Conservation (phyloP, 1,140 invertebrate genomes). For the Calliopsis andreniformis region DNA sequence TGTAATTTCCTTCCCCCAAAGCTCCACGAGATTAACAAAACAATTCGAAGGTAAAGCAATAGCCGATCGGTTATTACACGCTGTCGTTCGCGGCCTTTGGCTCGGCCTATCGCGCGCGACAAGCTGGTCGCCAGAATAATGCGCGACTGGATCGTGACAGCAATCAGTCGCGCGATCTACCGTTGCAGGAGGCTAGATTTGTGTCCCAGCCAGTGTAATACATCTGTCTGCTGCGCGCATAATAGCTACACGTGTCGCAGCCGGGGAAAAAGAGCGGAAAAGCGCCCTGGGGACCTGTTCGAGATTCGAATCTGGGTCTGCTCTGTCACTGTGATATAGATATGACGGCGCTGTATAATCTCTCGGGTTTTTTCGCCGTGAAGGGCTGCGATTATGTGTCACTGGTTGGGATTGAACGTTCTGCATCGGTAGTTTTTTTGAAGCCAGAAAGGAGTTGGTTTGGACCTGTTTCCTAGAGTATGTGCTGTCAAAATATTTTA, state of each 20-base stretch:
- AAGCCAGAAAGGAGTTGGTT: too few species aligned
- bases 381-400: neutral
- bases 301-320: slow-evolving; percentile 45
- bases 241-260: slow-evolving; percentile 22
- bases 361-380: neutral
- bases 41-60: too few species aligned
- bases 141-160: slow-evolving; percentile 15
- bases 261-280: slow-evolving; percentile 27
- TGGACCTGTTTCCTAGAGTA: too few species aligned
- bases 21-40: too few species aligned
- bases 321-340: slow-evolving; percentile 1
- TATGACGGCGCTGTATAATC: neutral
- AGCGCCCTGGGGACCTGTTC: slow-evolving; percentile 26
- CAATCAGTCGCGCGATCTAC: slow-evolving; percentile 44
- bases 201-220: slow-evolving; percentile 23
- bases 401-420: too few species aligned
- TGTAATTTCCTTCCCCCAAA: too few species aligned
- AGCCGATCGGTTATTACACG: slow-evolving; percentile 10
- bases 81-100: slow-evolving; percentile 28
- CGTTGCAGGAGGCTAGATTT: slow-evolving; percentile 17
- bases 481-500: too few species aligned
- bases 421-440: too few species aligned
- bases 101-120: neutral
- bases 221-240: slow-evolving; percentile 19
- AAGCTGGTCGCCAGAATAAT: slow-evolving; percentile 17